Evolutionary conservation across 2,797 vertebrate species (phyloP).

Genomic region (Vespertilio murinus): DNA sequence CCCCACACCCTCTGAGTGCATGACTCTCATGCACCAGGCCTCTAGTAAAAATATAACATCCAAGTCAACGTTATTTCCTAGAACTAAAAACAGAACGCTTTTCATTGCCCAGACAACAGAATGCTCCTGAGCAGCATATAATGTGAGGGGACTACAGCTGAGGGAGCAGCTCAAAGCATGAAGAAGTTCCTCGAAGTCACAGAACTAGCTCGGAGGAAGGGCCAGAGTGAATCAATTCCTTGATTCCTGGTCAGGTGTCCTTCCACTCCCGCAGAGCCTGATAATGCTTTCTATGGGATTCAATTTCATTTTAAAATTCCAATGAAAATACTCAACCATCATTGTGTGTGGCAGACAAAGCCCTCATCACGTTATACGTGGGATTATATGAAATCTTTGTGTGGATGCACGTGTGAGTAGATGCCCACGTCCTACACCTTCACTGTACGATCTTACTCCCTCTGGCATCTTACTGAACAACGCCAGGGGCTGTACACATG

Average conservation of each 20-base stretch:
- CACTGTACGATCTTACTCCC: background rate
- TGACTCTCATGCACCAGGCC: too few relatives aligned
- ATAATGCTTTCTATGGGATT: background rate
- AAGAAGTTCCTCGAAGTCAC: background rate
- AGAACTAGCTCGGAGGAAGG: background rate
- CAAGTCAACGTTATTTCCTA: background rate
- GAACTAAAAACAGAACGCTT: background rate
- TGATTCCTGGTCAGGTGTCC: background rate
- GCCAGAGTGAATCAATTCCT: too few relatives aligned
- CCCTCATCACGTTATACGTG: background rate
- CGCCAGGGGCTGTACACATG: background rate
- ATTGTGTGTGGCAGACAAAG: background rate
- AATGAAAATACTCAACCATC: background rate
- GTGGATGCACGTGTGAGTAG: background rate
- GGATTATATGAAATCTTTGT: background rate
- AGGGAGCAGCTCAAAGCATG: background rate
- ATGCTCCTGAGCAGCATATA: background rate
- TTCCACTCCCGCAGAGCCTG: background rate
- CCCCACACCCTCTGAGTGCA: too few relatives aligned
- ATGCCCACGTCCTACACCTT: background rate
- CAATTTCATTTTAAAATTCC: background rate
- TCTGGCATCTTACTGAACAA: background rate
- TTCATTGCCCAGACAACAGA: background rate
- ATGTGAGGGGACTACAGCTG: too few relatives aligned
- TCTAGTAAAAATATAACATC: too few relatives aligned